These are phyloP conservation scores for Cylindroiulus punctatus DNA, from an alignment of 2,888 invertebrate species.

Conservation along the genomic window DNA sequence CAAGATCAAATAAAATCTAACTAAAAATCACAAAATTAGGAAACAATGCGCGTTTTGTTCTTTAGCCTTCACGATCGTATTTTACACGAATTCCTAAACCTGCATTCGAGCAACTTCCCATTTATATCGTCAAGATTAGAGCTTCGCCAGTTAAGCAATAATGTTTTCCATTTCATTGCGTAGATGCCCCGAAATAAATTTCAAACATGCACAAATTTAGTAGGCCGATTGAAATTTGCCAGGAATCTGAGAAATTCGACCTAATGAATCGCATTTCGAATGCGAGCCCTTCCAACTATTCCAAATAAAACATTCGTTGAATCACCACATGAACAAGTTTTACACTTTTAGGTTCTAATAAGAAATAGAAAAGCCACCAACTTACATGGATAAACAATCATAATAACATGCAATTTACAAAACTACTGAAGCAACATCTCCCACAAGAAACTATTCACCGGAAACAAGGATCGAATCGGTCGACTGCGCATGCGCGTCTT, in stretches of 20 bases:
- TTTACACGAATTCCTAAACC: not conserved
- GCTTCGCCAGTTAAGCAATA: not conserved
- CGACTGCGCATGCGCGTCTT: not conserved
- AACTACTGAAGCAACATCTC: not conserved
- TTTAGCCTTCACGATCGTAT: not conserved
- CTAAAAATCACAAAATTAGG: not conserved
- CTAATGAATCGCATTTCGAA: not conserved
- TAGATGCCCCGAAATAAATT: not conserved
- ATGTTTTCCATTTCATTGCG: not conserved
- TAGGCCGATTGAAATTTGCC: slow-evolving; percentile 4
- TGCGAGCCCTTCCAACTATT: too few relatives aligned
- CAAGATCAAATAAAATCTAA: not conserved
- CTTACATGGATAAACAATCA: not conserved
- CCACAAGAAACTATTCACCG: not conserved
- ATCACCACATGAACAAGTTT: not conserved
- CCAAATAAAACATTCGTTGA: not conserved
- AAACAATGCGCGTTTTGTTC: not conserved
- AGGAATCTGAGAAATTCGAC: slow-evolving; percentile 13
- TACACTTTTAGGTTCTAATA: not conserved
- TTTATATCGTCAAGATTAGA: not conserved
- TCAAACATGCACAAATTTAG: not conserved
- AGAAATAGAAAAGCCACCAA: not conserved
- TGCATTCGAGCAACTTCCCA: not conserved
- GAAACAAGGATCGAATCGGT: not conserved
- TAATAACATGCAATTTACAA: not conserved